Evolutionary conservation across 2,797 vertebrate species (phyloP), one percentile per base, ranked within the genome.

Genomic region (Onychomys arenicola): DNA sequence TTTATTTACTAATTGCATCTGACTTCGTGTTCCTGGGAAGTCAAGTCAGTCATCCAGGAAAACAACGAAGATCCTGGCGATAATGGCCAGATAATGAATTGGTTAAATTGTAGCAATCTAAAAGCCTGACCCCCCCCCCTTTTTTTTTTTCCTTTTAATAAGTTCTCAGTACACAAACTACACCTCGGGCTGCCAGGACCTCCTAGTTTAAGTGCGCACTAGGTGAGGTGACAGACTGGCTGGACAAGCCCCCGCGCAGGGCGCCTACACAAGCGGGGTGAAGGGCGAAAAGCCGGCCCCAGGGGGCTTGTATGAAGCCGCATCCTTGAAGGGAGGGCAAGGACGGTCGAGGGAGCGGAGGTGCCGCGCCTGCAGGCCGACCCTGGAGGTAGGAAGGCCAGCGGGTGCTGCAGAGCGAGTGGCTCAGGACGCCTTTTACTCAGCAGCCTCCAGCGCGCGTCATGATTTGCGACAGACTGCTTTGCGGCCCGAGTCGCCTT

Each of bases 381-480:
- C 21, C 67, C 49, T 0, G 7, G 67, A 23, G 3, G 52, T 19
- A 6, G n/a, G 8, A 29, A 57, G n/a, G 43, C 14, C 2, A 16
- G 6, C 13, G 0, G n/a, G 5, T 5, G 34, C 46, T 3, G 16
- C 52, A 17, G 49, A 7, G 43, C 11, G 1, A 10, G 63, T 32
- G 43, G 40, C 19, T 46, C 34, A 10, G 23, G 69, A 11, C 12
- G 29, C 43, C 5, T 10, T 3, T 2, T 27, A 0, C 65, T 29
- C 65, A 0, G 23, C 13, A 1, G 73, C 40, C 7, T 65, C 27
- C 29, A 2, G 55, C 29, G 5, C 7, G 7, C 21, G 19, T 9
- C 40, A 2, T 2, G 88, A 14, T 46, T 76, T 63, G 43, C 88
- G 75, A 89, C 88, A 77, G 40, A 6, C 99, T 57, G 77, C 89